Percentiles rank a stretch among this genome's conserved stretches.
phyloP scores from a whole-genome alignment of 2,797 vertebrate genomes.

The Coranthus polyacanthus region DNA sequence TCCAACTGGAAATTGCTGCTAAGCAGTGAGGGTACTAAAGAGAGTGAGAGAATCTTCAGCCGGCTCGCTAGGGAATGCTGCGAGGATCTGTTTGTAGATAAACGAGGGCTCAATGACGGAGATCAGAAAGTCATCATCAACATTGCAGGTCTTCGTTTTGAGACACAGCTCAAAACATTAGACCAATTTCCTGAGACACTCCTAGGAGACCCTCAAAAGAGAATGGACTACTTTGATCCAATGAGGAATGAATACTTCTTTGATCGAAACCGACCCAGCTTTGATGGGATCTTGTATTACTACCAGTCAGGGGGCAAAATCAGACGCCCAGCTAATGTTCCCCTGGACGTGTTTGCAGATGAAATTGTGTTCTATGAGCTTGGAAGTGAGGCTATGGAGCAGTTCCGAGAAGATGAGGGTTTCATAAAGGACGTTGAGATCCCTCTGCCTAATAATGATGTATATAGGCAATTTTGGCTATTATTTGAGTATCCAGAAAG shows the following conservation, averaged over 20 bases:
- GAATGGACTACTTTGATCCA: conserved; percentile 95
- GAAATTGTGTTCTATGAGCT: conserved; percentile 96
- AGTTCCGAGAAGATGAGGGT: conserved; percentile 97
- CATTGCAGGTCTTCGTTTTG: conserved; percentile 94
- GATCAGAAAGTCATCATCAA: conserved; percentile 95
- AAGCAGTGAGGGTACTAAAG: conserved; percentile 87
- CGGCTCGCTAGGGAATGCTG: conserved; percentile 88
- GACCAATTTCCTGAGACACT: conserved; percentile 95
- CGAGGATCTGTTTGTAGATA: conserved; percentile 88
- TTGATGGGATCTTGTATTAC: conserved; percentile 97
- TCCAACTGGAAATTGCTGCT: conserved; percentile 90
- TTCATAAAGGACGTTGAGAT: conserved; percentile 95
- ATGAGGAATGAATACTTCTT: conserved; percentile 99
- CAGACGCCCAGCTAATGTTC: conserved; percentile 94
- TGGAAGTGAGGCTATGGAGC: conserved; percentile 93
- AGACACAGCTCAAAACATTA: conserved; percentile 93
- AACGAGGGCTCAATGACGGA: conserved; percentile 87
- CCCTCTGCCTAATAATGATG: conserved; percentile 91
- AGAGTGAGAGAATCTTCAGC: conserved; percentile 89
- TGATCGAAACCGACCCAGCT: conserved; percentile 95
- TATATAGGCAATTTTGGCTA: conserved; percentile 95
- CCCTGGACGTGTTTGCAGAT: conserved; percentile 94
- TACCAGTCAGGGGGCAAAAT: conserved; percentile 98
- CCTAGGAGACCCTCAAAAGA: conserved; percentile 91
- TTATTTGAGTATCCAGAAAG: conserved; percentile 98